Conservation (phyloP, 53 echinoderm and acorn worm species). For the Echinarachnius parma region DNA sequence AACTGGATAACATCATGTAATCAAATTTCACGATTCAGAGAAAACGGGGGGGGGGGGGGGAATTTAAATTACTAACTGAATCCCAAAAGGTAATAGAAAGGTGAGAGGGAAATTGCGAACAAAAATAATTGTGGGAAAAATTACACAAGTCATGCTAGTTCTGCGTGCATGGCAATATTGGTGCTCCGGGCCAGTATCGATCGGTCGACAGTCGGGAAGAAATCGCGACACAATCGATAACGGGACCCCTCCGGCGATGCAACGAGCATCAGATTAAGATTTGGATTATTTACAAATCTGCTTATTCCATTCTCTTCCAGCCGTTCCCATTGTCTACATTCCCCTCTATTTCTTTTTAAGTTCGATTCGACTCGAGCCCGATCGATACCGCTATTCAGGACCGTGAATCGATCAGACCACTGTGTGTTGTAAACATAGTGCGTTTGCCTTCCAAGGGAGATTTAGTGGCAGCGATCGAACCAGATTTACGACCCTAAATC, state of each 20-base stretch:
- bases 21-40: too few relatives aligned
- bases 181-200: too few relatives aligned
- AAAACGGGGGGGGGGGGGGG: too few relatives aligned
- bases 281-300: conserved; percentile 52
- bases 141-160: too few relatives aligned
- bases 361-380: not conserved
- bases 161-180: too few relatives aligned
- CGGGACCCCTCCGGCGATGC: not conserved
- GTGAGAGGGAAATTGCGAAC: too few relatives aligned
- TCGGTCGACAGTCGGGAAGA: conserved; percentile 2
- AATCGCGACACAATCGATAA: conserved; percentile 41
- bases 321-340: conserved; percentile 1
- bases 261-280: conserved; percentile 38
- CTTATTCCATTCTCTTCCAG: conserved; percentile 11
- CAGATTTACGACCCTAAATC: conserved; percentile 35
- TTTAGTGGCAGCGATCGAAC: conserved; percentile 44
- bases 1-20: too few relatives aligned
- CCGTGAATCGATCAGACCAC: conserved; percentile 30
- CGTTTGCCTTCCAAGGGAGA: conserved; percentile 25
- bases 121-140: too few relatives aligned
- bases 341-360: not conserved
- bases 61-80: too few relatives aligned
- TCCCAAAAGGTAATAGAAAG: too few relatives aligned
- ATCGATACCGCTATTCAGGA: conserved; percentile 15
- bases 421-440: conserved; percentile 22